A percentile compares a stretch with the other conserved stretches of the same genome.
These are phyloP conservation scores for Stenolophus ochropezus DNA, from an alignment of 2,888 invertebrate genomes.

Conservation along the genomic window DNA sequence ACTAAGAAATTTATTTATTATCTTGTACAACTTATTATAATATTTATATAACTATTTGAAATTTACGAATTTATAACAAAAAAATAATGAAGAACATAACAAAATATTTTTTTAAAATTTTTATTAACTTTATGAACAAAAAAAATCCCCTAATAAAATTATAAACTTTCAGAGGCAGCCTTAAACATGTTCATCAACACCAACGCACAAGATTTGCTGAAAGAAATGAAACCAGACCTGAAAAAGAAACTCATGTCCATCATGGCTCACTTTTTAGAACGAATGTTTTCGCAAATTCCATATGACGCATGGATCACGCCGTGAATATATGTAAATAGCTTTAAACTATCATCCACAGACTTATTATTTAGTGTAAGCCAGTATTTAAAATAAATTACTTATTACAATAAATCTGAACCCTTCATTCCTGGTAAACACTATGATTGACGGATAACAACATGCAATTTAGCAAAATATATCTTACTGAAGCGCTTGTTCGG, in stretches of 20 bases:
- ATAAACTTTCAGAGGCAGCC: constrained; percentile 82
- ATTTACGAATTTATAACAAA: too few relatives aligned
- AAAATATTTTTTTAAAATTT: too few relatives aligned
- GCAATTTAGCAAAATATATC: constrained; percentile 44
- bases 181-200: constrained; percentile 90
- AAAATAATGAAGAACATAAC: too few relatives aligned
- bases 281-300: constrained; percentile 84
- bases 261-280: constrained; percentile 85
- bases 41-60: too few relatives aligned
- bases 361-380: constrained; percentile 52
- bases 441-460: constrained; percentile 15
- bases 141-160: not conserved
- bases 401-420: constrained; percentile 19
- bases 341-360: constrained; percentile 19
- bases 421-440: constrained; percentile 7
- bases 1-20: too few relatives aligned
- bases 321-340: constrained; percentile 46
- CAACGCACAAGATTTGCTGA: constrained; percentile 87
- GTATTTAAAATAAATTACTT: constrained; percentile 58
- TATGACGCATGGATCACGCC: constrained; percentile 83
- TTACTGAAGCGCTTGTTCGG: not conserved
- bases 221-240: constrained; percentile 91
- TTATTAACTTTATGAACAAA: not conserved
- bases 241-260: constrained; percentile 84
- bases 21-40: too few relatives aligned